Percentiles rank a stretch among this genome's conserved stretches.
These are phyloP conservation scores for Stenodema calcarata DNA, from an alignment of 2,888 invertebrate species.

Conservation along the genomic window DNA sequence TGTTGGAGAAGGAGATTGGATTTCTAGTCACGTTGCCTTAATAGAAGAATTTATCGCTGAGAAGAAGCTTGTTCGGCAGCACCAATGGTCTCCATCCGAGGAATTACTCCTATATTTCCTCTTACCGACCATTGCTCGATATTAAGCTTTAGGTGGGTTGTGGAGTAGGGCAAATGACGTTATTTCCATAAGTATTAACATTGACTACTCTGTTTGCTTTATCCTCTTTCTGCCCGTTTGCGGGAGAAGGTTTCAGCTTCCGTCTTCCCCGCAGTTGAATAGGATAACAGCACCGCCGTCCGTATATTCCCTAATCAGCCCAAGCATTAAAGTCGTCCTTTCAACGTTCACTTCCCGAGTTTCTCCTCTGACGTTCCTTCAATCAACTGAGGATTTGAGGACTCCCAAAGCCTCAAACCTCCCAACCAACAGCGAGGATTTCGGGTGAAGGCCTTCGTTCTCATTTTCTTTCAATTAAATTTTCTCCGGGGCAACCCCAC, in stretches of 20 bases:
- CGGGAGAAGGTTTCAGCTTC: not conserved
- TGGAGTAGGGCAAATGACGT: not conserved
- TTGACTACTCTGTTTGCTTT: slow-evolving; percentile 14
- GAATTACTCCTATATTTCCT: slow-evolving; percentile 25
- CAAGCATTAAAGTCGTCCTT: slow-evolving; percentile 16
- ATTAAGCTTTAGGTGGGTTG: not conserved
- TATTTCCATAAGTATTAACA: slow-evolving; percentile 1
- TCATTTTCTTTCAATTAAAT: not conserved
- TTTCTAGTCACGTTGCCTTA: slow-evolving; percentile 45
- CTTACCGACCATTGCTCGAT: slow-evolving; percentile 17
- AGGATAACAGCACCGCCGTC: not conserved
- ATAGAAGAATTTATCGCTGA: slow-evolving; percentile 47
- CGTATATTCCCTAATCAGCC: slow-evolving; percentile 31
- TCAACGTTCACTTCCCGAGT: not conserved
- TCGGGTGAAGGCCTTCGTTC: not conserved
- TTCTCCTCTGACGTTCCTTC: slow-evolving; percentile 21
- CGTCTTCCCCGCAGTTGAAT: not conserved
- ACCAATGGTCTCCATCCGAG: slow-evolving; percentile 14
- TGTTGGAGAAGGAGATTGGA: slow-evolving; percentile 37
- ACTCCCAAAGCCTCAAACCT: not conserved
- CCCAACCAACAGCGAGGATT: not conserved
- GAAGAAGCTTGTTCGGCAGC: slow-evolving; percentile 43
- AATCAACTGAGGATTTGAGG: slow-evolving; percentile 39
- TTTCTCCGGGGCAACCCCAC: not conserved
- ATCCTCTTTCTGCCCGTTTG: not conserved